A percentile compares a stretch with the other conserved stretches of the same genome.
phyloP scores from a whole-genome alignment of 2,888 invertebrate species.

The Callinectes sapidus region DNA sequence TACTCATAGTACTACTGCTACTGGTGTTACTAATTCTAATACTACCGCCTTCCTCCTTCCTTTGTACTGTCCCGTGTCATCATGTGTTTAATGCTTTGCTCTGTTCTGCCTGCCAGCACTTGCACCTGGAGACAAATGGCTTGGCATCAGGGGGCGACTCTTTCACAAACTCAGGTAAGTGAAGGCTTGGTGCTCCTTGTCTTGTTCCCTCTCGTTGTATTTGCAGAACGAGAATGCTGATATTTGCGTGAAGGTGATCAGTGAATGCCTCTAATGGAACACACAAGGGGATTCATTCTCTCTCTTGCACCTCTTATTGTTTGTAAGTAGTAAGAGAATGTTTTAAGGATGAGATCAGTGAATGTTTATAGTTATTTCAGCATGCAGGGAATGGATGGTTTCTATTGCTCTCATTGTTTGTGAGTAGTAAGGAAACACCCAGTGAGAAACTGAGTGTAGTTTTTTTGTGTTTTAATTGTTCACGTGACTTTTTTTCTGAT shows the following conservation, averaged over 20 bases:
- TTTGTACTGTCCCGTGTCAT: background rate
- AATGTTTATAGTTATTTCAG: background rate
- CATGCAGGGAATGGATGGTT: too few relatives aligned
- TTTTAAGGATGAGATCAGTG: background rate
- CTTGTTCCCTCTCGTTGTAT: background rate
- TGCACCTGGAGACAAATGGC: constrained; percentile 44
- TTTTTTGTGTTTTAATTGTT: background rate
- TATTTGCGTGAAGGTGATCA: background rate
- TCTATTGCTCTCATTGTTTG: too few relatives aligned
- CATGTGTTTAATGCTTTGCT: constrained; percentile 16
- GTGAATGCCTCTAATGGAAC: background rate
- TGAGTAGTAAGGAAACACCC: background rate
- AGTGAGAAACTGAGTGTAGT: background rate
- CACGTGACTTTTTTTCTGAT: background rate
- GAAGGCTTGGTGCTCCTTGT: background rate
- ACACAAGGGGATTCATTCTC: background rate
- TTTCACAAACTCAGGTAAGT: constrained; percentile 38
- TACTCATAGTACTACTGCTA: constrained; percentile 2
- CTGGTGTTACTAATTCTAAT: background rate
- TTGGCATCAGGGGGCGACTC: constrained; percentile 24
- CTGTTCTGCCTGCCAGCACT: constrained; percentile 35
- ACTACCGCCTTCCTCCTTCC: background rate
- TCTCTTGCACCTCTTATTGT: background rate
- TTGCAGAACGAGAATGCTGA: background rate
- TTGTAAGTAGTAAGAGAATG: background rate